These are phyloP conservation scores for Peromyscus leucopus DNA, from an alignment of 2,113 vertebrate genomes.

Conservation along the genomic window DNA sequence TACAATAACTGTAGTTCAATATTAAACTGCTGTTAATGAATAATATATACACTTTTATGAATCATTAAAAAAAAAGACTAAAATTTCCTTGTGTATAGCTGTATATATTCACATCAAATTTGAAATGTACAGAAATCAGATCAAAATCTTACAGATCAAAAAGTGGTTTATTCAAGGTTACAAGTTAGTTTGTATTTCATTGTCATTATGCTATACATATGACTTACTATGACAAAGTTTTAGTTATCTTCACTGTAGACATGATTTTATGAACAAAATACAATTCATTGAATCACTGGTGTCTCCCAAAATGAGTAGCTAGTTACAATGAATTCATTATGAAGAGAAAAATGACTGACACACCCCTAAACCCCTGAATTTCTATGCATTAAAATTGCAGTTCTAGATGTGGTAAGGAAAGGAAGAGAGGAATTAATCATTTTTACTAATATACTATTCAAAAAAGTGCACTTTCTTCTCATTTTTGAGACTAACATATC, in stretches of 20 bases:
- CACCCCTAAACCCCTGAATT: conserved; percentile 50
- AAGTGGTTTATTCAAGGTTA: conserved; percentile 35
- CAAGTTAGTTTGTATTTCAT: conserved; percentile 1
- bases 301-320: conserved; percentile 41
- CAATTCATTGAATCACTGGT: conserved; percentile 14
- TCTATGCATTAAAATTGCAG: conserved; percentile 69
- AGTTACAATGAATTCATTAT: conserved; percentile 50
- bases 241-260: not conserved
- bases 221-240: not conserved
- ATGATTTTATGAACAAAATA: conserved; percentile 57
- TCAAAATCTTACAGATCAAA: not conserved
- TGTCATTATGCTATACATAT: not conserved
- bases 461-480: conserved; percentile 51
- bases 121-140: not conserved
- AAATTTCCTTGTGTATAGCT: not conserved
- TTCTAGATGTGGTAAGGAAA: conserved; percentile 44
- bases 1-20: not conserved
- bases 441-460: conserved; percentile 81
- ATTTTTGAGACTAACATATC: conserved; percentile 69
- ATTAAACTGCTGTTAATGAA: not conserved
- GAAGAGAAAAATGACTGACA: conserved; percentile 58
- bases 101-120: not conserved
- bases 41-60: not conserved
- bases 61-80: not conserved
- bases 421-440: conserved; percentile 74